Evolutionary conservation across 2,797 vertebrate species (phyloP), one percentile per base, ranked within the genome.

Genomic region (Sardinella longiceps): DNA sequence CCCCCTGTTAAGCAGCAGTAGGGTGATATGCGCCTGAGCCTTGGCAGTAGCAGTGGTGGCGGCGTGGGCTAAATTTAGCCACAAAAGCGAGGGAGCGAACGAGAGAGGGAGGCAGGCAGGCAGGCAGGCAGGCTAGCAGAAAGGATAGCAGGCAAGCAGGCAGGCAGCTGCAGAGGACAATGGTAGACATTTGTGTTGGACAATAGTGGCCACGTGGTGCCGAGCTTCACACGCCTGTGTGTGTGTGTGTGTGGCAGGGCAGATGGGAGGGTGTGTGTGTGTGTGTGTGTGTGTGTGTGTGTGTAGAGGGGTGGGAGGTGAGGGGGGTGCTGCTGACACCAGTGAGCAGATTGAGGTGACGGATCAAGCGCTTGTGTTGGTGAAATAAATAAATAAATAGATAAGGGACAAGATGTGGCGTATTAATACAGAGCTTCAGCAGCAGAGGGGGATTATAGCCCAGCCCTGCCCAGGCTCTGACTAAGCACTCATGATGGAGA

Each of bases 81-180:
- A 89, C 91, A 93, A 92, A 92, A 88, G 89, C 83, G 90, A 80
- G 85, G 86, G 2, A 25, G 56, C 58, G 6, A 60, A 23, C 18
- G 2, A 56, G 53, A 2, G 18, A 15, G 51, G 14, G 51, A 12
- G 51, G 2, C 14, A 56, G 51, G 1, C 1, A 56, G 51, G 7
- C 5, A 3, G 23, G 58, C 18, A 18, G 25, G 60, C 60, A 63
- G 60, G 60, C 60, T 12, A 11, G 60, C 60, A 30, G 28, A 9
- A 11, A 25, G 58, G 25, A 28, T 11, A 28, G 63, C 25, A 12
- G 63, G 63, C 25, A 12, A 28, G 14, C 63, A 33, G 83, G 92
- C 89, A 89, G 89, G 88, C 92, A 94, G 94, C 93, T 93, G 92
- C 82, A 74, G 33, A 81, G 83, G 91, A 94, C 93, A 94, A 92